phyloP scores from a whole-genome alignment of 2,888 invertebrate species.

The Drosophila greeni region DNA sequence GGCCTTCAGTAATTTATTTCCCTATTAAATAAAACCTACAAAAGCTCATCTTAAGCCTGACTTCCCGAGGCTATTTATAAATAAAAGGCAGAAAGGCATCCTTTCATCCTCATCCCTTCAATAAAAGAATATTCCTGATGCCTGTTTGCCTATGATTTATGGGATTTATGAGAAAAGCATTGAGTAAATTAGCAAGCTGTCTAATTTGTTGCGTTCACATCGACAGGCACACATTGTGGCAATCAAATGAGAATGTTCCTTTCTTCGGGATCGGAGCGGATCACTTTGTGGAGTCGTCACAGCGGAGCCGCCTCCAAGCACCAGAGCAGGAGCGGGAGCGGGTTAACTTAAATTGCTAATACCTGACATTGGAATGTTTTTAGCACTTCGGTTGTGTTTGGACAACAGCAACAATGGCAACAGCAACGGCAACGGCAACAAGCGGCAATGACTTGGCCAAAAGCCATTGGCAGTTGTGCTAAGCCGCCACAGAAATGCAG shows the following conservation, averaged over 20 bases:
- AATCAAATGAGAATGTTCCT: slow-evolving; percentile 36
- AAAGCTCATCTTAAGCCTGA: too few species aligned
- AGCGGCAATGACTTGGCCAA: slow-evolving; percentile 70
- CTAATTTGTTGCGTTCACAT: slow-evolving; percentile 35
- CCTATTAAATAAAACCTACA: too few species aligned
- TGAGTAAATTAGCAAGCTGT: slow-evolving; percentile 39
- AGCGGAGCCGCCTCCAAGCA: slow-evolving; percentile 20
- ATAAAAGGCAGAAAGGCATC: not conserved
- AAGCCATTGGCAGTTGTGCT: slow-evolving; percentile 60
- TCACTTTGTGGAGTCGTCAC: slow-evolving; percentile 33
- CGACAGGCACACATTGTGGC: slow-evolving; percentile 38
- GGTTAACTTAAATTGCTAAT: slow-evolving; percentile 70
- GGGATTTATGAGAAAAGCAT: slow-evolving; percentile 37
- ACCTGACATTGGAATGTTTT: slow-evolving; percentile 73
- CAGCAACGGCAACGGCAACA: slow-evolving; percentile 36
- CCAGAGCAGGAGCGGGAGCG: slow-evolving; percentile 2
- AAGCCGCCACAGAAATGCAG: slow-evolving; percentile 54
- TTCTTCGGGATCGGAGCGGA: slow-evolving; percentile 27
- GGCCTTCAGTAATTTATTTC: not conserved
- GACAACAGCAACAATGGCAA: slow-evolving; percentile 64
- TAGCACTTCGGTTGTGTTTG: slow-evolving; percentile 70
- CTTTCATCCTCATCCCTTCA: not conserved
- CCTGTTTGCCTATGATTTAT: slow-evolving; percentile 4
- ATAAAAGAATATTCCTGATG: not conserved
- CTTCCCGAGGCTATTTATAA: not conserved